Evolutionary conservation across 1,140 invertebrate genomes (phyloP).

Genomic region (Drosophila subobscura): DNA sequence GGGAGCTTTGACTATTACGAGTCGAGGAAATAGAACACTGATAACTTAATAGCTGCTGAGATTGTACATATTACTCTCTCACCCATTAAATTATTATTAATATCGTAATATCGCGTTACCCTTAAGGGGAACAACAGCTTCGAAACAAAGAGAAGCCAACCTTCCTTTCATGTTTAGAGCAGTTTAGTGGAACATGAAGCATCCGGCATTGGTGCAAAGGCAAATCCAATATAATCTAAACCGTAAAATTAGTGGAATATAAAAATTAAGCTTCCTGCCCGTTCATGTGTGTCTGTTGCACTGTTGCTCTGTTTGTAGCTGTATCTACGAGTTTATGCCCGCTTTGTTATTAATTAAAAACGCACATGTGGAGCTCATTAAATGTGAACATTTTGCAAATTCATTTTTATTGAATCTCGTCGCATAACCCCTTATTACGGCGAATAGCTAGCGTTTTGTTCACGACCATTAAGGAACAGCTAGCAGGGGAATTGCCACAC

Average conservation of each 20-base stretch:
- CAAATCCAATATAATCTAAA: conserved; percentile 7
- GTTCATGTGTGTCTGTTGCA: not conserved
- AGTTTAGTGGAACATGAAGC: conserved; percentile 20
- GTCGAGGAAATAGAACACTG: too few relatives aligned
- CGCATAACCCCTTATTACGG: conserved; percentile 32
- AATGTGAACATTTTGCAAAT: conserved; percentile 66
- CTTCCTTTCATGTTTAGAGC: too few relatives aligned
- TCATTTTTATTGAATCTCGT: conserved; percentile 71
- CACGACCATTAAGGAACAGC: conserved; percentile 38
- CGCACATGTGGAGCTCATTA: conserved; percentile 71
- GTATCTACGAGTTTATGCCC: not conserved
- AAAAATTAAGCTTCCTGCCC: conserved; percentile 12
- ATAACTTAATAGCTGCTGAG: too few relatives aligned
- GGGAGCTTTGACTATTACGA: too few relatives aligned
- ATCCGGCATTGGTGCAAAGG: conserved; percentile 2
- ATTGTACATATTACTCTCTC: too few relatives aligned
- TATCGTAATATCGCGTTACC: too few relatives aligned
- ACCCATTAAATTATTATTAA: too few relatives aligned
- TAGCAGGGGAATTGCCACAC: conserved; percentile 13
- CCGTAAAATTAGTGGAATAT: conserved; percentile 34
- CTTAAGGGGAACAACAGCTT: too few relatives aligned
- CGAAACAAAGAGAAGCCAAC: too few relatives aligned
- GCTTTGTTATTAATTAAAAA: conserved; percentile 73
- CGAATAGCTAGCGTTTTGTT: conserved; percentile 51
- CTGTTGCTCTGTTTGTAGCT: not conserved